Evolutionary conservation across 2,888 invertebrate genomes (phyloP), one percentile per base, ranked within the genome.

Genomic region (Epinotia ramella): DNA sequence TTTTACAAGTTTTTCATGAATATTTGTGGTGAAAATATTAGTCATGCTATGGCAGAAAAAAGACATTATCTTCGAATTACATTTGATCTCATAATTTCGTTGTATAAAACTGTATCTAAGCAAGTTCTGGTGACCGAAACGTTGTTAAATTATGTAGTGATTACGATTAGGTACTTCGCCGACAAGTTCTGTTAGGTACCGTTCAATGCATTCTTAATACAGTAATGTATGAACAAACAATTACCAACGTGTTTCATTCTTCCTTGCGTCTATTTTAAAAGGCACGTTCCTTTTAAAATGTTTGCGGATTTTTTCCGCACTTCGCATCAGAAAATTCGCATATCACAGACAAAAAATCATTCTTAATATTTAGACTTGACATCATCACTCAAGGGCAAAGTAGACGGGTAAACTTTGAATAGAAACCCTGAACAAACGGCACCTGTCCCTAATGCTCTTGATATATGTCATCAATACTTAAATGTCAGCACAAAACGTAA

Each of bases 21-120:
- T 66, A 18, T 56, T 66, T 5, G n/a, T 24, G 46, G 6, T 16
- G 18, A 57, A 57, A 60, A 69, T 46, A 46, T 69, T 44, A 44
- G 59, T 60, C 68, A 16, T 16, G 44, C 24, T 59, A 68, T 59
- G 68, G 40, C 40, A 59, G 20, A 18, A 44, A 59, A 68, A 28
- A 9, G 33, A 80, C 76, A 79, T 73, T 84, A 40, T 40, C 28
- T 33, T 7, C 24, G n/a, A 28, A 66, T 49, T n/a, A n/a, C 18
- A 12, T 9, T 6, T n/a, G 60, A n/a, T 62, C 16, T 56, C 7
- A 56, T 46, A 46, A 46, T 16, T 49, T 49, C 16, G 16, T 0
- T 49, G 16, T 16, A 49, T 16, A 12, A 16, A 49, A 6, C 46
- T 13, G 46, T 46, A 46, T 13, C 3, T 3, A 46, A 12, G 4